phyloP scores from a whole-genome alignment of 2,888 invertebrate species.

The Drosophila prolongata region DNA sequence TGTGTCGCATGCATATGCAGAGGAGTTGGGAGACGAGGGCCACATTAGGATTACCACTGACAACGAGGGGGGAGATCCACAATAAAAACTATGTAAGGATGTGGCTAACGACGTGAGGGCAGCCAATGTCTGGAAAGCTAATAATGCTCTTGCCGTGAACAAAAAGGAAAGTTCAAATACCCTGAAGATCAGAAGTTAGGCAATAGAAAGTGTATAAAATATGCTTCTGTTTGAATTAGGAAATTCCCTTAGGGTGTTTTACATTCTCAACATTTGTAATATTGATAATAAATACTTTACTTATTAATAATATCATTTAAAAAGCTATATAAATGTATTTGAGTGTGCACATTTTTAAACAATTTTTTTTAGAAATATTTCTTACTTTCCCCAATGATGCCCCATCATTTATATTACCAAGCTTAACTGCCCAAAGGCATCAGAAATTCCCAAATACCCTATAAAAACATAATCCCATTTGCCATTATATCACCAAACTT shows the following conservation, averaged over 20 bases:
- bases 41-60: constrained; percentile 47
- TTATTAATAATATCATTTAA: no score
- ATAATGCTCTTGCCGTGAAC: constrained; percentile 48
- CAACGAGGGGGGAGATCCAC: constrained; percentile 20
- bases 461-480: not conserved
- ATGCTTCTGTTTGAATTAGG: not conserved
- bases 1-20: constrained; percentile 70
- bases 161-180: constrained; percentile 37
- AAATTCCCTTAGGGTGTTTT: no score
- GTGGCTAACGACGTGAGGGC: constrained; percentile 70
- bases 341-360: no score
- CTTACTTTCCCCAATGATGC: not conserved
- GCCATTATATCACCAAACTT: constrained; percentile 57
- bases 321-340: no score
- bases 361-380: no score
- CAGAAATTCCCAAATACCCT: not conserved
- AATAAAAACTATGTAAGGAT: constrained; percentile 76
- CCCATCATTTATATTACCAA: not conserved
- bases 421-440: not conserved
- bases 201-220: not conserved
- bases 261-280: no score
- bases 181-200: constrained; percentile 14
- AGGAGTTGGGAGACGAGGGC: constrained; percentile 13
- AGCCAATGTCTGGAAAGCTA: constrained; percentile 48
- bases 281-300: no score